phyloP scores from a whole-genome alignment of 2,888 invertebrate species.

The Cephus pygmeus region DNA sequence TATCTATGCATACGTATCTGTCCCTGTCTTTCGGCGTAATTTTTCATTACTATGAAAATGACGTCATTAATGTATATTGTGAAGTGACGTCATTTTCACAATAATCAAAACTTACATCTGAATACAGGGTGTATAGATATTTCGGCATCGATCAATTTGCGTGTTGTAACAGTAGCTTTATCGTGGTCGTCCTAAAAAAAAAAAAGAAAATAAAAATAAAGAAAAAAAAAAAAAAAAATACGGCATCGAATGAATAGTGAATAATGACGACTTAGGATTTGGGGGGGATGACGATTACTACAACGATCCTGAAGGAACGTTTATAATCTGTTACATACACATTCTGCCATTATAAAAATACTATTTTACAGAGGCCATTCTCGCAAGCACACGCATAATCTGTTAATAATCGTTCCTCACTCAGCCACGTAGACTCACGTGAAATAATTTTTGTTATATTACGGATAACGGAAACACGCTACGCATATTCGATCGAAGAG shows the following conservation, averaged over 20 bases:
- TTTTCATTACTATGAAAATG: no score
- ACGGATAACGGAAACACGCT: constrained; percentile 16
- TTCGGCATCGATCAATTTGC: not conserved
- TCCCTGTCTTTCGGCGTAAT: no score
- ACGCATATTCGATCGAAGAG: not conserved
- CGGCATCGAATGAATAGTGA: not conserved
- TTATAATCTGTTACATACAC: constrained; percentile 21
- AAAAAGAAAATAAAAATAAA: not conserved
- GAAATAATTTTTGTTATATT: not conserved
- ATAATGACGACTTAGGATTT: not conserved
- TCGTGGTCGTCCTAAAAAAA: not conserved
- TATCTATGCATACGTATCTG: not conserved
- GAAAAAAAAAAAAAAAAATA: not conserved
- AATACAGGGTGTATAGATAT: no score
- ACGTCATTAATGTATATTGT: no score
- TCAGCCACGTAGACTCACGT: constrained; percentile 2
- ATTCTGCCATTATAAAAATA: constrained; percentile 57
- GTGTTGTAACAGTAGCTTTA: not conserved
- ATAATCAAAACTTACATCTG: no score
- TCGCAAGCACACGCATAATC: constrained; percentile 25
- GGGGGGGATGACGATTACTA: not conserved
- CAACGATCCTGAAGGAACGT: not conserved
- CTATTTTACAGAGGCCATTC: constrained; percentile 51
- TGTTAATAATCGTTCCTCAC: constrained; percentile 16
- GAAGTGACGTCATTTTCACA: no score